Base-by-base conservation (phyloP, 2,888 invertebrate species). In the Ormyrus nitidulus region DNA sequence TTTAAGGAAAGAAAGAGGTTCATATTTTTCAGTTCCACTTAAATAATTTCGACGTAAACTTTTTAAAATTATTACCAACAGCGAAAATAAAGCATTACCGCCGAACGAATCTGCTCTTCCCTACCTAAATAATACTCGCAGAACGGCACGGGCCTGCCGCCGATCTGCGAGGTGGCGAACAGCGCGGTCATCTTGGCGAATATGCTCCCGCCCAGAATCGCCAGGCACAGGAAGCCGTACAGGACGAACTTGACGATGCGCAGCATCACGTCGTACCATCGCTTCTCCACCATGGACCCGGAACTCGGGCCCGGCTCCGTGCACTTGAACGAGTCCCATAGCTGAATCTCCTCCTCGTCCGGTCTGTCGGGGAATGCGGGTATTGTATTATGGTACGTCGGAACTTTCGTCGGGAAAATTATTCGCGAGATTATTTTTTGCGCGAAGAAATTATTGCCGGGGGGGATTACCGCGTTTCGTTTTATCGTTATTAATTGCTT, bases 321-420 rank as follows among this genome's bases (percentile, higher is more conserved):
- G 85, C 95, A 94, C 86, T 95, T 93, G 89, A 97, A 97, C 11
- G 94, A 92, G 87, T 97, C 95, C 97, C 97, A 97, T 91, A 94
- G 92, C 87, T 93, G 92, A 7, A 91, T 90, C 85, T 93, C 92
- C 85, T 93, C 92, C 49, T 86, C 84, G 61, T 85, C 83, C 10
- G 73, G 78, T 68, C 88, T 87, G 48, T 11, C 81, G 79, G 74
- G 74, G 56, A 64, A 13, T n/a, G 34, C 8, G 34, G 53, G 34
- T 34, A 4, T 34, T 34, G 34, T 19, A 4, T 2, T 34, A 34
- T 13, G 13, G 13, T 34, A 34, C 34, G 34, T n/a, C 34, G 34
- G 34, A 34, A 34, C 0, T 3, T 34, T 34, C 34, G 34, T 2
- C 2, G 34, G 34, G 2, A 2, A 34, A 34, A 34, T 34, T 34